phyloP scores from a whole-genome alignment of 2,888 invertebrate species.

The Nephrotoma guestfalica region DNA sequence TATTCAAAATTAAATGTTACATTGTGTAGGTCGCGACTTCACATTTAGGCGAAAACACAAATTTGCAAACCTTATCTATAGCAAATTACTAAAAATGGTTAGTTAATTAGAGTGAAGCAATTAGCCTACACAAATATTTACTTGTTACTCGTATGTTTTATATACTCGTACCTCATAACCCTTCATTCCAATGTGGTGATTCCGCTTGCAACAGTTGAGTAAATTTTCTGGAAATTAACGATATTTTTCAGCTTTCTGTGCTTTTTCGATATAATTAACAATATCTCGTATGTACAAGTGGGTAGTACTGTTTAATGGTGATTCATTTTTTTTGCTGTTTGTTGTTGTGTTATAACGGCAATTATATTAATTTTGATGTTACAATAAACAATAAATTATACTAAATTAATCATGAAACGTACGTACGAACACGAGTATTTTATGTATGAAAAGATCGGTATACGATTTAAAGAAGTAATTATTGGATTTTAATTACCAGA shows the following conservation, averaged over 20 bases:
- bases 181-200: not conserved
- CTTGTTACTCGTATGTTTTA: no score
- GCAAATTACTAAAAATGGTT: no score
- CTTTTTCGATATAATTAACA: not conserved
- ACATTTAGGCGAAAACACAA: no score
- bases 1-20: no score
- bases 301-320: not conserved
- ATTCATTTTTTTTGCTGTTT: not conserved
- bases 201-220: not conserved
- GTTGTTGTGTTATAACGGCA: not conserved
- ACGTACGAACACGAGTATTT: not conserved
- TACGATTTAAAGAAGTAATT: not conserved
- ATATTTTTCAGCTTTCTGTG: not conserved
- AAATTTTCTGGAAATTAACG: not conserved
- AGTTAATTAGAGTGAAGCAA: not conserved
- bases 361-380: not conserved
- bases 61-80: no score
- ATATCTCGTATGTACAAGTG: not conserved
- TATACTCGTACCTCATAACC: not conserved
- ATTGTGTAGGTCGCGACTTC: no score
- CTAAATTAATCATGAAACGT: no score
- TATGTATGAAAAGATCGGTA: not conserved
- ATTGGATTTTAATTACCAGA: not conserved
- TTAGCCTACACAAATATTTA: not conserved
- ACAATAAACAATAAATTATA: not conserved